phyloP scores from a whole-genome alignment of 2,888 invertebrate species.

The Blera fallax region DNA sequence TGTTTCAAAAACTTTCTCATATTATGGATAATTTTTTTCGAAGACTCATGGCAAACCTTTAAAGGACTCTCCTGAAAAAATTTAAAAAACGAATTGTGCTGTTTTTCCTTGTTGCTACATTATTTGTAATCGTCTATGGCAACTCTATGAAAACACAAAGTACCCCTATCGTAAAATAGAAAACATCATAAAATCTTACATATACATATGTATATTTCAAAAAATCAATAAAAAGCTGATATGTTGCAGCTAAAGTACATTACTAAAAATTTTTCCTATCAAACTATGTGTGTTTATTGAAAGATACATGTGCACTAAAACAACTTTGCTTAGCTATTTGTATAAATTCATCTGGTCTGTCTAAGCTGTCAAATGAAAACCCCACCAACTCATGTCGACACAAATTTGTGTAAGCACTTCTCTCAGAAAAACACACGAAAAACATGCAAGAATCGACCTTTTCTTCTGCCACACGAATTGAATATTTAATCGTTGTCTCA shows the following conservation, averaged over 20 bases:
- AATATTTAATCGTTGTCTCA: constrained; percentile 47
- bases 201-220: no score
- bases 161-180: no score
- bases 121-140: no score
- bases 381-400: neutral
- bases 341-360: constrained; percentile 3
- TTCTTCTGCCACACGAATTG: constrained; percentile 23
- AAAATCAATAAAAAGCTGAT: neutral
- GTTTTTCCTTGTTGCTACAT: no score
- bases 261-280: neutral
- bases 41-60: no score
- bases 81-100: no score
- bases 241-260: neutral
- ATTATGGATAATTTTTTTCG: no score
- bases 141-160: no score
- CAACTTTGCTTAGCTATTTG: neutral
- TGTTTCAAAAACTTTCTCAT: no score
- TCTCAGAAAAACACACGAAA: neutral
- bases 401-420: neutral
- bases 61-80: no score
- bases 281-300: neutral
- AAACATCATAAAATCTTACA: no score
- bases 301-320: neutral
- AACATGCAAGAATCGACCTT: neutral
- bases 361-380: constrained; percentile 7